Evolutionary conservation across 2,797 vertebrate species (phyloP).

Genomic region (Sebastes nivosus): DNA sequence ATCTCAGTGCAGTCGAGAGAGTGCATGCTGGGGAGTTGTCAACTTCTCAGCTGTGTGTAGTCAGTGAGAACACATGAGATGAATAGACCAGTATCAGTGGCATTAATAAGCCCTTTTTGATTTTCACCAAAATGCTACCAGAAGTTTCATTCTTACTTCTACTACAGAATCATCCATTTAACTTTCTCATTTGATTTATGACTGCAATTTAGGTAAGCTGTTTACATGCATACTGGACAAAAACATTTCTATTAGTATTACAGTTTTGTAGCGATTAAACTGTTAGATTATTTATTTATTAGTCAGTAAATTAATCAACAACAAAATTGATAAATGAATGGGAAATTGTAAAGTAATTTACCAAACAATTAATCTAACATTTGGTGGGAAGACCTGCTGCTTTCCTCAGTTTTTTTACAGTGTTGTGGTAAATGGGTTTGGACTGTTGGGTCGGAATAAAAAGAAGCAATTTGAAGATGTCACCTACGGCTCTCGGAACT

Average conservation of each 20-base stretch:
- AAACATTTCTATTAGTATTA: neutral
- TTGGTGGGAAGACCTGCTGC: neutral
- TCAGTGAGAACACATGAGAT: neutral
- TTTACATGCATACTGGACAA: neutral
- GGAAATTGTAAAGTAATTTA: neutral
- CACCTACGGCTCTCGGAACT: neutral
- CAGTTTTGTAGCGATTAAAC: neutral
- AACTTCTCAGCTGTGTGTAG: neutral
- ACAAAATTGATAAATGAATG: neutral
- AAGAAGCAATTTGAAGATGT: conserved; percentile 1
- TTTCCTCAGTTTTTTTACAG: neutral
- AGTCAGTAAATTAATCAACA: neutral
- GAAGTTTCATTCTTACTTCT: neutral
- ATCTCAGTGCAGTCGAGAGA: neutral
- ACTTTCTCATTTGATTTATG: neutral
- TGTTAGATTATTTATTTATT: neutral
- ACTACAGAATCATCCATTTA: conserved; percentile 1
- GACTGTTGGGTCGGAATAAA: neutral
- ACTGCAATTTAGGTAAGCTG: neutral
- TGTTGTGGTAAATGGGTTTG: neutral
- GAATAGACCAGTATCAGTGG: neutral
- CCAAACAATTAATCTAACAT: neutral
- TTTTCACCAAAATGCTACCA: neutral
- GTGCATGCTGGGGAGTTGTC: neutral
- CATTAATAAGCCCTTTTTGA: neutral